phyloP scores from a whole-genome alignment of 2,797 vertebrate species.

The Lepilemur septentrionalis region DNA sequence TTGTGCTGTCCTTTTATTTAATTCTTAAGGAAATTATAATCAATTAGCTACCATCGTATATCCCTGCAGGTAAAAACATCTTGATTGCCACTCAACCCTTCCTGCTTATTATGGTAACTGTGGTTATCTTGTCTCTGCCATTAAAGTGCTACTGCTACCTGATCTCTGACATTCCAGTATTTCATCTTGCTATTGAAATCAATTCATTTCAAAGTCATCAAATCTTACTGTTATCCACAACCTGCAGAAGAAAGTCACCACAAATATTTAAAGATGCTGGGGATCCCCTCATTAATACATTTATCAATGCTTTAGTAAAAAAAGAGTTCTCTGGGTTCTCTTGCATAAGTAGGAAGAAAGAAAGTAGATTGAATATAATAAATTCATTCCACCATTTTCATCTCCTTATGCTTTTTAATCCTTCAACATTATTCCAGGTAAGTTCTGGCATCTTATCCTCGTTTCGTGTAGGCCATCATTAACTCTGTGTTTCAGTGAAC shows the following conservation, averaged over 20 bases:
- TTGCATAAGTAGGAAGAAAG: neutral
- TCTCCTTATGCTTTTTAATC: neutral
- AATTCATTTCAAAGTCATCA: neutral
- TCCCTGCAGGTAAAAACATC: neutral
- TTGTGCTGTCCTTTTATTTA: neutral
- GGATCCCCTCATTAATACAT: neutral
- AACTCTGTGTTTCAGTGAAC: neutral
- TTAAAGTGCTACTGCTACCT: neutral
- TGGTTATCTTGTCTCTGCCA: neutral
- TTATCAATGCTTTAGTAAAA: neutral
- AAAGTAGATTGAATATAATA: neutral
- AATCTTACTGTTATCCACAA: neutral
- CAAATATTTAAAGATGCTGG: neutral
- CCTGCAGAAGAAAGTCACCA: neutral
- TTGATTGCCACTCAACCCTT: neutral
- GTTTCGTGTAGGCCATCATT: neutral
- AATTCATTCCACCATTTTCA: neutral
- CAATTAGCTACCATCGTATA: neutral
- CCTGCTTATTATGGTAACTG: neutral
- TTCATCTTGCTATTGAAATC: neutral
- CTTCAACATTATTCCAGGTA: neutral
- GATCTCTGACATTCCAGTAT: neutral
- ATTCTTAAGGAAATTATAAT: neutral
- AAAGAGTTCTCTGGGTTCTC: neutral
- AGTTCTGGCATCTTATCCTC: neutral